phyloP scores from a whole-genome alignment of 2,888 invertebrate species.

The Anagyrus pseudococci region DNA sequence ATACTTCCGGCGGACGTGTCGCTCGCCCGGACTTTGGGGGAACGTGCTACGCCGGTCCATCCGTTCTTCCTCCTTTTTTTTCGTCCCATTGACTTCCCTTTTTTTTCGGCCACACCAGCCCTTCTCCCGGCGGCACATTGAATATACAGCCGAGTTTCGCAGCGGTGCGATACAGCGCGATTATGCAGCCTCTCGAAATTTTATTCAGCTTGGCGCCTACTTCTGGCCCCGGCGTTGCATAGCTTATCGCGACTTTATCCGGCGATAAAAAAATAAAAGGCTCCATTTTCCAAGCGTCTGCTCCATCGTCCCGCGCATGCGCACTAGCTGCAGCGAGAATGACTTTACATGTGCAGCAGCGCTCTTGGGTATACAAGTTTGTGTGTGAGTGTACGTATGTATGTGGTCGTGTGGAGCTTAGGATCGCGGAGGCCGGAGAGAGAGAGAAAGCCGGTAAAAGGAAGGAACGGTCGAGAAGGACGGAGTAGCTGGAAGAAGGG shows the following conservation, averaged over 20 bases:
- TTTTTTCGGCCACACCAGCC: too few species aligned
- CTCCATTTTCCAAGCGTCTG: conserved; percentile 57
- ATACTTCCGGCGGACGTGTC: too few species aligned
- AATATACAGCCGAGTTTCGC: too few species aligned
- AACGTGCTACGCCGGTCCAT: too few species aligned
- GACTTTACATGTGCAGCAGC: conserved; percentile 3
- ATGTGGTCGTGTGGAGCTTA: conserved; percentile 7
- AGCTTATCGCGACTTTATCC: conserved; percentile 60
- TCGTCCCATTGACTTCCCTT: too few species aligned
- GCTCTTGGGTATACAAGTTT: conserved; percentile 9
- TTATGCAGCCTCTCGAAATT: background rate
- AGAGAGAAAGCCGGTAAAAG: conserved; percentile 6
- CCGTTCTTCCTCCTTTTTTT: too few species aligned
- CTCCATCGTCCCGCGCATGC: conserved; percentile 35
- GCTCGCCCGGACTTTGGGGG: too few species aligned
- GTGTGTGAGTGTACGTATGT: conserved; percentile 4
- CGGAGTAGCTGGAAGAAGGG: too few species aligned
- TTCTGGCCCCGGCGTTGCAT: conserved; percentile 43
- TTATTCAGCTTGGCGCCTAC: conserved; percentile 13
- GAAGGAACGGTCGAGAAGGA: conserved; percentile 31
- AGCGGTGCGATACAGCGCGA: background rate
- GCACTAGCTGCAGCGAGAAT: background rate
- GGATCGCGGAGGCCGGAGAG: conserved; percentile 4
- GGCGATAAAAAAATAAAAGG: conserved; percentile 59
- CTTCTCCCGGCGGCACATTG: too few species aligned